Percentiles rank a stretch among this genome's conserved stretches.
phyloP scores from a whole-genome alignment of 2,888 invertebrate genomes.

The Heliconius ismenius region DNA sequence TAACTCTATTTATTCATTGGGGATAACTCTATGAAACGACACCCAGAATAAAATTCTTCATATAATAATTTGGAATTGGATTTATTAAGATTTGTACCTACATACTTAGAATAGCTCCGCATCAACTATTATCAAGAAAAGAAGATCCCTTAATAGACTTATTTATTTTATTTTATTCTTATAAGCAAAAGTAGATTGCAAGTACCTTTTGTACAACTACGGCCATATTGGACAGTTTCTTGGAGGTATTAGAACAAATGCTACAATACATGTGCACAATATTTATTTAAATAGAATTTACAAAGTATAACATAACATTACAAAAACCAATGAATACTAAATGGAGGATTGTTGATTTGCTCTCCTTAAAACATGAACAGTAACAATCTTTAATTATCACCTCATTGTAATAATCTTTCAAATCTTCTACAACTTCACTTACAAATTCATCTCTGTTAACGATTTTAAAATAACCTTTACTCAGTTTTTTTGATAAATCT shows the following conservation, averaged over 20 bases:
- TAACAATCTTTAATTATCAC: conserved; percentile 51
- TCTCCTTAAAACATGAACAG: conserved; percentile 45
- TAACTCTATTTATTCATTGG: no score
- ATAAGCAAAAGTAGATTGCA: background rate
- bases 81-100: no score
- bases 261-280: background rate
- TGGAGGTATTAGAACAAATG: background rate
- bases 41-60: no score
- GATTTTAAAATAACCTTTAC: conserved; percentile 38
- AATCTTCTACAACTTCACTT: conserved; percentile 47
- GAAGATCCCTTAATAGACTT: background rate
- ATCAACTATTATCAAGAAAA: no score
- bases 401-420: conserved; percentile 48
- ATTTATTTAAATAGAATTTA: conserved; percentile 11
- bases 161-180: background rate
- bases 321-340: background rate
- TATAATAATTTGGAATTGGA: no score
- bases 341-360: background rate
- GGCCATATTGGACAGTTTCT: background rate
- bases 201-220: background rate
- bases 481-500: conserved; percentile 31
- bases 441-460: conserved; percentile 46
- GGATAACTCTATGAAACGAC: no score
- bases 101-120: no score
- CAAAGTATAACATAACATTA: background rate